Evolutionary conservation across 2,888 invertebrate genomes (phyloP).

Genomic region (Girardia tigrina): DNA sequence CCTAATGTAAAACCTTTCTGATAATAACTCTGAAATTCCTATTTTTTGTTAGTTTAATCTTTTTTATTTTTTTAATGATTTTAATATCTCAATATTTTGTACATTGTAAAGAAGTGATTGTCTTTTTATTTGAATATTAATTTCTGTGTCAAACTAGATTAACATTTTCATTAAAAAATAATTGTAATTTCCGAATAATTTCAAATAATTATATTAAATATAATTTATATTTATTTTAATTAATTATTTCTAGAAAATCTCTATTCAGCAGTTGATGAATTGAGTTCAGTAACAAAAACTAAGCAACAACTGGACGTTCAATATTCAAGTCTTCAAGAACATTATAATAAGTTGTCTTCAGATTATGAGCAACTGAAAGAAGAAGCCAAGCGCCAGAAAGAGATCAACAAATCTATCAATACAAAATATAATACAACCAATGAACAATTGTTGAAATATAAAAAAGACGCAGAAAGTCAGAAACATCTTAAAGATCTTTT

Average conservation of each 20-base stretch:
- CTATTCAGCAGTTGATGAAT: background rate
- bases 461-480: slow-evolving; percentile 1
- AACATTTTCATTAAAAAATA: too few species aligned
- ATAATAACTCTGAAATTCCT: too few species aligned
- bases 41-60: too few species aligned
- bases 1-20: too few species aligned
- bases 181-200: too few species aligned
- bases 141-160: too few species aligned
- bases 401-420: background rate
- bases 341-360: slow-evolving; percentile 1
- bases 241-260: background rate
- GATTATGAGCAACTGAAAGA: background rate
- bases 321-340: background rate
- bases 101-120: too few species aligned
- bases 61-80: too few species aligned
- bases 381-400: background rate
- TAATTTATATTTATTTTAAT: too few species aligned
- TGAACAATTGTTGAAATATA: background rate
- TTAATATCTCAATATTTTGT: too few species aligned
- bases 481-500: background rate
- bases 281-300: background rate
- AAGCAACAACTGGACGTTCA: background rate
- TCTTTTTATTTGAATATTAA: too few species aligned
- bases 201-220: too few species aligned
- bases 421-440: background rate